These are phyloP conservation scores for Catalaphyllia jardinei DNA, from an alignment of 64 coral and sea anemone genomes.

Conservation along the genomic window DNA sequence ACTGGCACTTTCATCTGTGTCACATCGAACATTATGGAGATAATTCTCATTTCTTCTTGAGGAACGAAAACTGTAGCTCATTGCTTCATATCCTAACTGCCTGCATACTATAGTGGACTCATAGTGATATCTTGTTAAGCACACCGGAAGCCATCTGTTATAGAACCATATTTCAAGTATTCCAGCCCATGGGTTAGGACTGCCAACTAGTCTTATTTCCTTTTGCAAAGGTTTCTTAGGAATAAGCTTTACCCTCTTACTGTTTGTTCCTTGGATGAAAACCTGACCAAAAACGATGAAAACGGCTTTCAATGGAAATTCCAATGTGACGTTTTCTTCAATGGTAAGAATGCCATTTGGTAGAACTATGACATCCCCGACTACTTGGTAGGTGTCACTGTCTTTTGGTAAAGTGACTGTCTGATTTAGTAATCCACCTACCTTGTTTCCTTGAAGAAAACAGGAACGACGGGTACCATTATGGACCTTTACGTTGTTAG, in stretches of 20 bases:
- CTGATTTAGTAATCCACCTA: conserved; percentile 51
- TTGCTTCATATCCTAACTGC: conserved; percentile 35
- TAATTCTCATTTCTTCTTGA: conserved; percentile 43
- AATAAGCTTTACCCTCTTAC: conserved; percentile 50
- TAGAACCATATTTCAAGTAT: conserved; percentile 50
- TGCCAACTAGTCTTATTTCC: conserved; percentile 54
- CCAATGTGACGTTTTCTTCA: conserved; percentile 43
- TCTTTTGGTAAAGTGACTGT: background rate
- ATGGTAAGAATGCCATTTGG: conserved; percentile 54
- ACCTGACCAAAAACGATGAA: conserved; percentile 72
- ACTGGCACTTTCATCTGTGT: conserved; percentile 37
- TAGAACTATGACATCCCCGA: conserved; percentile 57
- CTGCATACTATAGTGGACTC: conserved; percentile 44
- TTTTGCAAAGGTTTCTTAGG: background rate
- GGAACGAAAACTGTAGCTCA: background rate
- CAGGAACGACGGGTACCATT: conserved; percentile 29
- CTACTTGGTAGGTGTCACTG: conserved; percentile 38
- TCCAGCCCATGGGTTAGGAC: conserved; percentile 73
- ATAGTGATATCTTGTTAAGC: background rate
- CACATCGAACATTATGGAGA: conserved; percentile 51
- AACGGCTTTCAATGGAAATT: conserved; percentile 49
- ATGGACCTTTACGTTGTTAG: background rate
- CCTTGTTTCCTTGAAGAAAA: conserved; percentile 41
- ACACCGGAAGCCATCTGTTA: conserved; percentile 58
- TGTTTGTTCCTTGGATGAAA: conserved; percentile 25